Conservation (phyloP, 2,888 invertebrate genomes). For the Tachystola acroxantha region DNA sequence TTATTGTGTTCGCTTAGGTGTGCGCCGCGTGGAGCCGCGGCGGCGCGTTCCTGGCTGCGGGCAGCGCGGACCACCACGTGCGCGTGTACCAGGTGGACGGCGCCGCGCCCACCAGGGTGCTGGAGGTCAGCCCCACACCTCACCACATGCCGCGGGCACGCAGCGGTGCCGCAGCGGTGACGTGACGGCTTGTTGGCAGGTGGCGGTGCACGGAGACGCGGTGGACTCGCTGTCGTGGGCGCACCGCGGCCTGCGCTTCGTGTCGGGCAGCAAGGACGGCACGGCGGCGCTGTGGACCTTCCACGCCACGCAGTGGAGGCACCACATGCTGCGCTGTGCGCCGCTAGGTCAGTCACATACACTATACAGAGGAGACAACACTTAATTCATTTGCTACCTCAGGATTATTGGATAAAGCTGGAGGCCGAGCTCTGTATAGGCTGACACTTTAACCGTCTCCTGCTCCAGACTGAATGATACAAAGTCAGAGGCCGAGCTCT, state of each 20-base stretch:
- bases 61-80: constrained; percentile 96
- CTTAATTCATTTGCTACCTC: too few species aligned
- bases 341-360: too few species aligned
- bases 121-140: too few species aligned
- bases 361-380: too few species aligned
- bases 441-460: too few species aligned
- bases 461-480: too few species aligned
- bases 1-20: too few species aligned
- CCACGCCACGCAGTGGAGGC: constrained; percentile 93
- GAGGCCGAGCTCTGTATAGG: too few species aligned
- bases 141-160: not conserved
- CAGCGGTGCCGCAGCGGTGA: not conserved
- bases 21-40: constrained; percentile 69
- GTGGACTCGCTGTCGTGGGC: constrained; percentile 98
- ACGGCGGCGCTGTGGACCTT: constrained; percentile 95
- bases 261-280: constrained; percentile 89
- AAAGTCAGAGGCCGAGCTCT: too few species aligned
- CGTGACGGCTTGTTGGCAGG: constrained; percentile 44
- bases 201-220: constrained; percentile 91
- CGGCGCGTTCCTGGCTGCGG: constrained; percentile 86
- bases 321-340: constrained; percentile 80
- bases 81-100: constrained; percentile 92
- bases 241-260: constrained; percentile 90
- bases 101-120: constrained; percentile 75
- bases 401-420: too few species aligned